Evolutionary conservation across 64 coral and sea anemone genomes (phyloP), one percentile per base, ranked within the genome.

Genomic region (Montipora cactus): DNA sequence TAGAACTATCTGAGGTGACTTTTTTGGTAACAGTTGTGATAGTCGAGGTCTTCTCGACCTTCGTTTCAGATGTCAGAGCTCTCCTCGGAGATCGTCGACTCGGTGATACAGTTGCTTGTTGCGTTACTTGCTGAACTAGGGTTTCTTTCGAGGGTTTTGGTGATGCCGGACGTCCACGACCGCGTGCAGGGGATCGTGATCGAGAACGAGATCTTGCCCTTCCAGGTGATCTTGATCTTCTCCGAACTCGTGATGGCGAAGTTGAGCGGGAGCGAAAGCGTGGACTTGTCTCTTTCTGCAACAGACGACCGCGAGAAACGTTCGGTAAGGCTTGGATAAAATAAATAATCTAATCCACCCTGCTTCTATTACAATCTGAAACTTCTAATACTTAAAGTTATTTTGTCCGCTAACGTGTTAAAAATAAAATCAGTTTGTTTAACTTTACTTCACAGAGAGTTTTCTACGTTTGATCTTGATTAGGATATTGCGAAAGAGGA

Each of bases 101-200:
- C 11, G 80, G 91, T 49, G 81, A 62, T 13, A 84, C 79, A 8
- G 16, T 21, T 8, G 23, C 59, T 49, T 87, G 71, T 49, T 72
- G 47, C 11, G 76, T 88, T 72, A 57, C 21, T 23, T 93, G 64
- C 4, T 20, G 74, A 19, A 46, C 14, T 55, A 76, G 7, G 67
- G 77, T 76, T 19, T 93, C 91, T 78, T 78, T 57, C 46, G 82
- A 86, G 8, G 82, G 5, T 68, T 86, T 86, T 45, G 19, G 44
- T 2, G 66, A 47, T 86, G 46, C 16, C 6, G 18, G 66, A 71
- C 18, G 64, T 50, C 64, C 82, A 22, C 82, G 64, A 46, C 76
- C 70, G 72, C 92, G 78, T 49, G 92, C 67, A 52, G 92, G 92
- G 7, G 92, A 93, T 46, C 92, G 83, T 5, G 92, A 93, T 73